phyloP scores from a whole-genome alignment of 2,797 vertebrate genomes.

The Brachyrhaphis roseni region DNA sequence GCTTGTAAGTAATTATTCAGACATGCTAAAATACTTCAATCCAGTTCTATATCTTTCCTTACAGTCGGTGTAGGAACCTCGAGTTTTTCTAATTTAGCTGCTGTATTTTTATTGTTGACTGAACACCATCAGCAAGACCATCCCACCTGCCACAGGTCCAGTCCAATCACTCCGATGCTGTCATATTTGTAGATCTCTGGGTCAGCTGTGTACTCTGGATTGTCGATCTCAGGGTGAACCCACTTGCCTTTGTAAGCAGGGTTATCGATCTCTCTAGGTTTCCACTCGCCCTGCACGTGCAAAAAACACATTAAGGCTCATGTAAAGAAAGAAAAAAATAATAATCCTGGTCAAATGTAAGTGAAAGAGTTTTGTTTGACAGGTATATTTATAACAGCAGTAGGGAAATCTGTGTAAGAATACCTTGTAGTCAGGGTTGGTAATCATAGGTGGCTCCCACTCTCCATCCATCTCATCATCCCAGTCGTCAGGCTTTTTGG shows the following conservation, averaged over 20 bases:
- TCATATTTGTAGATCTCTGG: slow-evolving; percentile 83
- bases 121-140: background rate
- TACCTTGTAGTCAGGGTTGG: slow-evolving; percentile 87
- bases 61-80: background rate
- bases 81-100: background rate
- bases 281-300: slow-evolving; percentile 81
- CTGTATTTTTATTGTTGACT: background rate
- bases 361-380: background rate
- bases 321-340: slow-evolving; percentile 2
- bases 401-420: background rate
- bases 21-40: background rate
- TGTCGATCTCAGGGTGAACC: slow-evolving; percentile 87
- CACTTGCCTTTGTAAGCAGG: slow-evolving; percentile 86
- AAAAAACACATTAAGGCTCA: background rate
- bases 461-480: slow-evolving; percentile 89
- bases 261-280: slow-evolving; percentile 82
- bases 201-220: slow-evolving; percentile 84
- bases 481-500: slow-evolving; percentile 88
- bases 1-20: background rate
- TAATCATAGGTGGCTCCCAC: slow-evolving; percentile 87
- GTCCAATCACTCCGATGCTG: slow-evolving; percentile 81
- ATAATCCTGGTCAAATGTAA: background rate
- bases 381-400: background rate
- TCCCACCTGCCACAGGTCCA: slow-evolving; percentile 87
- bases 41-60: background rate